Percentiles rank a stretch among this genome's conserved stretches.
These are phyloP conservation scores for Dufourea novaeangliae DNA, from an alignment of 1,140 invertebrate species.

Conservation along the genomic window DNA sequence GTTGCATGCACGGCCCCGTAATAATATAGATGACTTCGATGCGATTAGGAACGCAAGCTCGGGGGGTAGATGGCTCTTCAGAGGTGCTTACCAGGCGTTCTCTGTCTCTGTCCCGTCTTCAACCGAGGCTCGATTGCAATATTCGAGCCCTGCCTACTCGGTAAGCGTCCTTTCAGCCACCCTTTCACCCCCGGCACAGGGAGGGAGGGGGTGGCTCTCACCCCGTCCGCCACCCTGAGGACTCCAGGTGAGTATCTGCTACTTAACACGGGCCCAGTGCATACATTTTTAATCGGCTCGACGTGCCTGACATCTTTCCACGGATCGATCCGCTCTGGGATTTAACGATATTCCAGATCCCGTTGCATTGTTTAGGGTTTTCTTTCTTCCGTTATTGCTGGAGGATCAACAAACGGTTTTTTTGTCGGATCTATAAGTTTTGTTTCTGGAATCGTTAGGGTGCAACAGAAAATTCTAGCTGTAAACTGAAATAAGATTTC, in stretches of 20 bases:
- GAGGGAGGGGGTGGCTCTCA: constrained; percentile 35
- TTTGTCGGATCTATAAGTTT: no score
- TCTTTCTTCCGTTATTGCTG: not conserved
- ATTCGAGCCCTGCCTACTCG: constrained; percentile 47
- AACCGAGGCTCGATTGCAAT: constrained; percentile 39
- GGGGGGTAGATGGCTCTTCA: constrained; percentile 71
- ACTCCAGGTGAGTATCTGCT: constrained; percentile 67
- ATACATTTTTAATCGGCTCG: constrained; percentile 75
- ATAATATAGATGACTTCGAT: constrained; percentile 76
- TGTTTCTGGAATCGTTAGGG: no score
- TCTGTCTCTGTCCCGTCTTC: constrained; percentile 21
- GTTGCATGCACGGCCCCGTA: constrained; percentile 70
- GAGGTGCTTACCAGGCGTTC: constrained; percentile 76
- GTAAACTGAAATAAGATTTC: no score
- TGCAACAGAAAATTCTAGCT: no score
- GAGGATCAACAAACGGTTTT: not conserved
- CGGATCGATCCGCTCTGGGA: constrained; percentile 27
- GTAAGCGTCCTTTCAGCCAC: constrained; percentile 50
- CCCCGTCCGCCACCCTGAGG: constrained; percentile 53
- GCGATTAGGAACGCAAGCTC: constrained; percentile 76
- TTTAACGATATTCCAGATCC: constrained; percentile 25
- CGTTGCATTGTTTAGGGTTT: not conserved
- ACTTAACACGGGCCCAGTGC: constrained; percentile 70
- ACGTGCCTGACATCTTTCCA: constrained; percentile 47
- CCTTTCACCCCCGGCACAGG: constrained; percentile 46